These are phyloP conservation scores for Camptogramma bilineatum DNA, from an alignment of 2,888 invertebrate genomes.

Conservation along the genomic window DNA sequence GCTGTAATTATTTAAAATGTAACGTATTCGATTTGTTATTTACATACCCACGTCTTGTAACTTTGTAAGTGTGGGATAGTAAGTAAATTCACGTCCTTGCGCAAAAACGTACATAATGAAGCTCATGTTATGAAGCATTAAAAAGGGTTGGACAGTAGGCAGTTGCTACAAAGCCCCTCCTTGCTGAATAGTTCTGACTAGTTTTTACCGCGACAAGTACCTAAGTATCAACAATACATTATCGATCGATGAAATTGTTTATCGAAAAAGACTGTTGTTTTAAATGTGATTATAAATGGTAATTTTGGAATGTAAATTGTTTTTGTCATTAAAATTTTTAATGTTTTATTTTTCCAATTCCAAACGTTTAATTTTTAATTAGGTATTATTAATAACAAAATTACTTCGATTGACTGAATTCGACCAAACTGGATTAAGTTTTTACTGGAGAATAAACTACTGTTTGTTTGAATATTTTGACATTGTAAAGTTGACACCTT, in stretches of 20 bases:
- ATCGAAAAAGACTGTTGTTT: constrained; percentile 25
- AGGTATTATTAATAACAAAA: too few species aligned
- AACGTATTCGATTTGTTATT: constrained; percentile 11
- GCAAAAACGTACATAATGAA: constrained; percentile 22
- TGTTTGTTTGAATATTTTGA: too few species aligned
- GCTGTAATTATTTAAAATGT: constrained; percentile 24
- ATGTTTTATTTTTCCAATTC: neutral
- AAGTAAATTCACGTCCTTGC: constrained; percentile 13
- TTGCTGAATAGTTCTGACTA: constrained; percentile 20
- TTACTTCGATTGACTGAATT: too few species aligned
- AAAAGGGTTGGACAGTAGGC: constrained; percentile 22
- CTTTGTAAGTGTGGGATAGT: constrained; percentile 11
- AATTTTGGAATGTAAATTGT: constrained; percentile 13
- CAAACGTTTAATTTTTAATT: neutral
- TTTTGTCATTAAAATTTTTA: neutral
- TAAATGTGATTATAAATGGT: constrained; percentile 16
- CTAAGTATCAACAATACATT: constrained; percentile 2
- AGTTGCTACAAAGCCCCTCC: constrained; percentile 23
- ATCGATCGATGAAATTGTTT: constrained; percentile 20
- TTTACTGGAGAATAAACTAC: too few species aligned
- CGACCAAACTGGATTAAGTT: too few species aligned
- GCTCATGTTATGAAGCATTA: constrained; percentile 12
- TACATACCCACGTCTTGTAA: constrained; percentile 16
- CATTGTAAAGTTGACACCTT: too few species aligned
- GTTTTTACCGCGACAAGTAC: constrained; percentile 26